A percentile compares a stretch with the other conserved stretches of the same genome.
These are phyloP conservation scores for Odobenus rosmarus DNA, from an alignment of 2,113 vertebrate species.

Conservation along the genomic window DNA sequence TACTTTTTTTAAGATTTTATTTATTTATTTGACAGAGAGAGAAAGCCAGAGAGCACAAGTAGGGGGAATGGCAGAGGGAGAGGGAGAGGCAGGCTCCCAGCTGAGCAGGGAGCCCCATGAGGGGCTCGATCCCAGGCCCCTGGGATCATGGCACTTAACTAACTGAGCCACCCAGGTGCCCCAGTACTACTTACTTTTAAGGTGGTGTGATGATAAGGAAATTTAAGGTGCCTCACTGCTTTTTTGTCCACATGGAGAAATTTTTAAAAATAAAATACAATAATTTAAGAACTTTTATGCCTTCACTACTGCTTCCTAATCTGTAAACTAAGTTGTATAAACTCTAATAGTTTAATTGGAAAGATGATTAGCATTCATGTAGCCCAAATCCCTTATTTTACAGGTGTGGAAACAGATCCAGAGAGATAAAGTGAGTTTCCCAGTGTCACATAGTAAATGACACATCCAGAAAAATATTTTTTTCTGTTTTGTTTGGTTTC, in stretches of 20 bases:
- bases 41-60: too few relatives aligned
- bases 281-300: slow-evolving; percentile 11
- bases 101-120: too few relatives aligned
- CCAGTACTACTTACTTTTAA: background rate
- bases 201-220: background rate
- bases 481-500: slow-evolving; percentile 10
- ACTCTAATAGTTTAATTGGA: background rate
- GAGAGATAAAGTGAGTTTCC: background rate
- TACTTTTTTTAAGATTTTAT: background rate
- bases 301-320: background rate
- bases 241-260: slow-evolving; percentile 33
- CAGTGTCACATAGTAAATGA: background rate
- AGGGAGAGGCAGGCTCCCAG: too few relatives aligned
- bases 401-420: background rate
- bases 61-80: too few relatives aligned
- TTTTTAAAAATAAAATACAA: slow-evolving; percentile 29
- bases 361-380: background rate
- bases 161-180: too few relatives aligned
- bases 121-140: too few relatives aligned
- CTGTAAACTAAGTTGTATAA: background rate
- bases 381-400: slow-evolving; percentile 23
- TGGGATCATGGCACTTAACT: too few relatives aligned
- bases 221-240: slow-evolving; percentile 8
- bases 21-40: too few relatives aligned
- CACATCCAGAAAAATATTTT: slow-evolving; percentile 22